phyloP scores from a whole-genome alignment of 2,888 invertebrate species.

The Heliconius sara region DNA sequence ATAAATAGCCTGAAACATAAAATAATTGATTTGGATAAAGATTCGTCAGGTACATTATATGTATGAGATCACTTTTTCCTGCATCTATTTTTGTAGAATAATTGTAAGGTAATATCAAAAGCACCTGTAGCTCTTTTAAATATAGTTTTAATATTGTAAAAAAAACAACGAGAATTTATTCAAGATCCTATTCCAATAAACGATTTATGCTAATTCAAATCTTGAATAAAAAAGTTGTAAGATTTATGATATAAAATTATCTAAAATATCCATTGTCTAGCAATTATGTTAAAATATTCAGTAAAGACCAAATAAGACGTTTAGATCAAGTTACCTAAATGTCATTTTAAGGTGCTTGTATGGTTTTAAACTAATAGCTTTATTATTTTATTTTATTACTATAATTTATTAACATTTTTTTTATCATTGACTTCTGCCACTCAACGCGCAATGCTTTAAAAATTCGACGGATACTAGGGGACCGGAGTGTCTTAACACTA shows the following conservation, averaged over 20 bases:
- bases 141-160: too few relatives aligned
- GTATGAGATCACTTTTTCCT: too few relatives aligned
- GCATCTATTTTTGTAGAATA: too few relatives aligned
- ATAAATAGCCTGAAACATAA: too few relatives aligned
- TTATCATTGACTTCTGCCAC: neutral
- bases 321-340: neutral
- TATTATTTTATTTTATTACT: neutral
- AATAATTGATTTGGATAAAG: too few relatives aligned
- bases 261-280: neutral
- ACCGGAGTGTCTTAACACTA: neutral
- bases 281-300: conserved; percentile 8
- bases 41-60: too few relatives aligned
- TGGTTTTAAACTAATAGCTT: neutral
- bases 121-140: too few relatives aligned
- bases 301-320: neutral
- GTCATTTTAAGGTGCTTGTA: neutral
- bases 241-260: neutral
- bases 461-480: neutral
- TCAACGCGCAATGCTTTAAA: neutral
- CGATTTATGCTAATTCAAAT: neutral
- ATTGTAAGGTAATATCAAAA: too few relatives aligned
- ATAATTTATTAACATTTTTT: neutral
- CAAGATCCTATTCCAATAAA: neutral
- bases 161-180: too few relatives aligned
- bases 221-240: neutral